Percentiles rank a stretch among this genome's conserved stretches.
These are phyloP conservation scores for Clarias gariepinus DNA, from an alignment of 2,113 vertebrate species.

Conservation along the genomic window DNA sequence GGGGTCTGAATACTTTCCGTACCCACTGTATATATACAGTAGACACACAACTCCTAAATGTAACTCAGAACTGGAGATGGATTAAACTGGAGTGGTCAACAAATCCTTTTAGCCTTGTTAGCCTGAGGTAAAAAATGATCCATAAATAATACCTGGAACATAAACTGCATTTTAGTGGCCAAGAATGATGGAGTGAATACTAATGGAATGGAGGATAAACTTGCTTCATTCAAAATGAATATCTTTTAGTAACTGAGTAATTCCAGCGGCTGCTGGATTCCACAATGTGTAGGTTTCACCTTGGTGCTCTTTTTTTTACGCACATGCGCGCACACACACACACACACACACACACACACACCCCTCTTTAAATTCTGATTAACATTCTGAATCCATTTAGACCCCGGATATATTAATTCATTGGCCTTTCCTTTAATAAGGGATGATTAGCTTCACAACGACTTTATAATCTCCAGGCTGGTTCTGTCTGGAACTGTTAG, in stretches of 20 bases:
- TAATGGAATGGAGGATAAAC: background rate
- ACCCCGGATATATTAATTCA: slow-evolving; percentile 52
- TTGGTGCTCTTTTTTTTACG: background rate
- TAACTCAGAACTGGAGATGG: background rate
- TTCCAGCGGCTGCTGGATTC: background rate
- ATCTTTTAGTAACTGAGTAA: background rate
- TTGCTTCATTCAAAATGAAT: slow-evolving; percentile 10
- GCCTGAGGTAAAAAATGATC: background rate
- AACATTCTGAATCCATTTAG: slow-evolving; percentile 43
- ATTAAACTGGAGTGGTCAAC: background rate
- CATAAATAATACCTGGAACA: background rate
- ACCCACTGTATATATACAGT: too few species aligned
- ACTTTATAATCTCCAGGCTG: slow-evolving; percentile 53
- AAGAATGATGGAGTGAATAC: background rate
- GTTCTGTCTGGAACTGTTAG: slow-evolving; percentile 8
- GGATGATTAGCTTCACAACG: slow-evolving; percentile 56
- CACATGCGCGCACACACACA: background rate
- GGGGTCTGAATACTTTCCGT: too few species aligned
- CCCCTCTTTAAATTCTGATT: slow-evolving; percentile 44
- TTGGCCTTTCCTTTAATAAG: slow-evolving; percentile 57
- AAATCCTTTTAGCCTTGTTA: background rate
- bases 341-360: background rate
- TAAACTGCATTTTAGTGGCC: background rate
- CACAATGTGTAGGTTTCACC: background rate
- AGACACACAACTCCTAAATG: background rate